Conservation (phyloP, 1,140 invertebrate species). For the Metaphire vulgaris region DNA sequence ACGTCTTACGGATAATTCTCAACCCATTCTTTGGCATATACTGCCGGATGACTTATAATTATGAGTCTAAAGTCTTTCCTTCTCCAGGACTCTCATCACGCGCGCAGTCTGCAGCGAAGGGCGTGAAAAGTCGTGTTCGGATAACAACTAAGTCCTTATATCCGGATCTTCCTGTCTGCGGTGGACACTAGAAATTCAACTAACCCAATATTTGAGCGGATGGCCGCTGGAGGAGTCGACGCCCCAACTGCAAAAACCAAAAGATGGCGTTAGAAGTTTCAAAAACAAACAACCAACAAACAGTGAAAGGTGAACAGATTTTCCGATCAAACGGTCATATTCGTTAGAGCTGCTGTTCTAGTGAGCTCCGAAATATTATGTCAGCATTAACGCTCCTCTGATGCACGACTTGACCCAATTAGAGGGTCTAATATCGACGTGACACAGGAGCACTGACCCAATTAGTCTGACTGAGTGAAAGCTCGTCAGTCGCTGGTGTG, state of each 20-base stretch:
- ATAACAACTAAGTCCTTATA: no score
- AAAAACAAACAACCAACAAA: neutral
- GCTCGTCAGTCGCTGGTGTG: conserved; percentile 56
- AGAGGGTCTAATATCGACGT: neutral
- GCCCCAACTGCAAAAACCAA: neutral
- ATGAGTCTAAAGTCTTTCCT: no score
- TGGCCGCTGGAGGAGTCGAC: neutral
- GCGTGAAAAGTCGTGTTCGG: no score
- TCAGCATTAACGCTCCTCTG: neutral
- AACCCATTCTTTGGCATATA: no score
- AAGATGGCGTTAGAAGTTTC: neutral
- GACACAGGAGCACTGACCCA: conserved; percentile 54
- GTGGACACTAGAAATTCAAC: no score
- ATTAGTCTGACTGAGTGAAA: conserved; percentile 85
- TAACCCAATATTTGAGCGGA: neutral
- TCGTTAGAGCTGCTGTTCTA: no score
- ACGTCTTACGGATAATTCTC: no score
- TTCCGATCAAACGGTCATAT: no score
- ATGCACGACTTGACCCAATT: neutral
- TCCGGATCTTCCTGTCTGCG: no score
- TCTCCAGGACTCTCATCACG: no score
- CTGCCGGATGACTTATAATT: no score
- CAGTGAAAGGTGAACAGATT: neutral
- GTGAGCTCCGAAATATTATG: neutral
- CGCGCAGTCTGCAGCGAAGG: no score